These are phyloP conservation scores for Siniperca scherzeri DNA, from an alignment of 2,797 vertebrate genomes.

Conservation along the genomic window DNA sequence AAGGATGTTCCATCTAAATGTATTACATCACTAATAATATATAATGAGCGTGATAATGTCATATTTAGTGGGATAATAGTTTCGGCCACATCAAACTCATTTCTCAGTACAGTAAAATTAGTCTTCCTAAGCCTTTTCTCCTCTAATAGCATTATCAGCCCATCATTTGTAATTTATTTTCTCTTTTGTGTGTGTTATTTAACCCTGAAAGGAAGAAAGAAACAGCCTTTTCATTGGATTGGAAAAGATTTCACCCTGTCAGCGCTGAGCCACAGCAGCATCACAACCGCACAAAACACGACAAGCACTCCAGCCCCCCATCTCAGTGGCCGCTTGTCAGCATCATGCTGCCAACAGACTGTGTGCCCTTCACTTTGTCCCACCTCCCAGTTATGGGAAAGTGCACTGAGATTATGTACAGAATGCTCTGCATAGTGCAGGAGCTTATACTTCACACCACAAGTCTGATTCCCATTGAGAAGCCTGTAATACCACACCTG, in stretches of 20 bases:
- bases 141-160: conserved; percentile 26
- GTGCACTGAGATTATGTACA: conserved; percentile 70
- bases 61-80: conserved; percentile 49
- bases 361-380: conserved; percentile 73
- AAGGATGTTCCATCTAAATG: conserved; percentile 54
- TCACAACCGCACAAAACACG: conserved; percentile 35
- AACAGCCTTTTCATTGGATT: background rate
- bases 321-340: conserved; percentile 64
- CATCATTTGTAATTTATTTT: conserved; percentile 10
- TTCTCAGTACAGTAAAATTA: conserved; percentile 28
- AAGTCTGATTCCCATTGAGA: conserved; percentile 68
- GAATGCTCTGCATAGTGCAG: conserved; percentile 56
- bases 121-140: conserved; percentile 31
- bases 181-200: conserved; percentile 1
- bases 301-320: conserved; percentile 34
- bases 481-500: conserved; percentile 75
- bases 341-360: conserved; percentile 62
- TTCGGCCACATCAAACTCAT: conserved; percentile 27
- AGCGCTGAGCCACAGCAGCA: conserved; percentile 29
- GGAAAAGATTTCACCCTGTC: conserved; percentile 25
- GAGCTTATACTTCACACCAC: conserved; percentile 73
- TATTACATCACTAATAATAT: conserved; percentile 55
- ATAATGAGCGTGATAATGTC: conserved; percentile 60
- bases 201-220: conserved; percentile 14
- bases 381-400: conserved; percentile 67